These are phyloP conservation scores for Microplitis manilae DNA, from an alignment of 2,888 invertebrate genomes.

Conservation along the genomic window DNA sequence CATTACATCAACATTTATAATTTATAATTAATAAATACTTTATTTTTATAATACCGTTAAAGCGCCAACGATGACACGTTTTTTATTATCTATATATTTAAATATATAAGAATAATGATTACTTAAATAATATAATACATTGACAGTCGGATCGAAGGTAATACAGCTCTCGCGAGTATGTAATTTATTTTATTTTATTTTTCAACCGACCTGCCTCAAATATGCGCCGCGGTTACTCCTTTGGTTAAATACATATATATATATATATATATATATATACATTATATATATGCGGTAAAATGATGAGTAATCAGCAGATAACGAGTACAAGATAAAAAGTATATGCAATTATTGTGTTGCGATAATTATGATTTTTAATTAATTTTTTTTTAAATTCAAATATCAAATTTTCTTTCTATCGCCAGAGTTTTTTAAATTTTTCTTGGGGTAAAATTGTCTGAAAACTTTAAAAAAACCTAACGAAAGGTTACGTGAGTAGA, in stretches of 20 bases:
- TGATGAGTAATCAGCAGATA: constrained; percentile 8
- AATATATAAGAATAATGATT: too few species aligned
- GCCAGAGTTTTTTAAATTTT: too few species aligned
- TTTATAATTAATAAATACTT: constrained; percentile 11
- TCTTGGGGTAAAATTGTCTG: not conserved
- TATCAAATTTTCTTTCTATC: too few species aligned
- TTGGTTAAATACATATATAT: not conserved
- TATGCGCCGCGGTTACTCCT: constrained; percentile 40
- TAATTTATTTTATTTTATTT: constrained; percentile 46
- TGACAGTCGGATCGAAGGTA: constrained; percentile 59
- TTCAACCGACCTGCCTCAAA: constrained; percentile 67
- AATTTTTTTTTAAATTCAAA: not conserved
- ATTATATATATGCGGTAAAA: not conserved
- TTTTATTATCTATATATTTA: constrained; percentile 9
- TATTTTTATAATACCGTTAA: not conserved
- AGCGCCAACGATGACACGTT: not conserved
- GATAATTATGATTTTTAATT: not conserved
- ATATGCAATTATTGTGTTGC: not conserved
- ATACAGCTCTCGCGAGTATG: constrained; percentile 57
- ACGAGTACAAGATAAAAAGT: constrained; percentile 1
- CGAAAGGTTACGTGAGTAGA: constrained; percentile 13
- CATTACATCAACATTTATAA: not conserved
- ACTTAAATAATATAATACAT: not conserved
- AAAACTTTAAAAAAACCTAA: constrained; percentile 48
- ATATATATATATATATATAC: too few species aligned